Evolutionary conservation across 1,140 invertebrate species (phyloP).

Genomic region (Trachelipus rathkii): DNA sequence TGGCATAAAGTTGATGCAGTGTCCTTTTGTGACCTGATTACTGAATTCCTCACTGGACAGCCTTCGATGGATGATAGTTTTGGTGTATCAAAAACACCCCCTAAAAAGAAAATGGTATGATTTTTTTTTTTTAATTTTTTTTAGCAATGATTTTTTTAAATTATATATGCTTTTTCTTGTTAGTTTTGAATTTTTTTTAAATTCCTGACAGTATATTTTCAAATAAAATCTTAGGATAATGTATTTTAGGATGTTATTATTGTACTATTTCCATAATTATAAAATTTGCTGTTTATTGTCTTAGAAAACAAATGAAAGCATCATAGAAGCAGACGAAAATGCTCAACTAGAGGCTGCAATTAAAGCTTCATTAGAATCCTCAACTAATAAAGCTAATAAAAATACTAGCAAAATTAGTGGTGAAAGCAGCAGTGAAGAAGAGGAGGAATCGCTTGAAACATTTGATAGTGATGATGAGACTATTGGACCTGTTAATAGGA

Average conservation of each 20-base stretch:
- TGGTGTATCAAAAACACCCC: conserved; percentile 21
- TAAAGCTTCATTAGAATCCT: conserved; percentile 50
- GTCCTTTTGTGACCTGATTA: conserved; percentile 55
- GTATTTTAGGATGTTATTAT: too few species aligned
- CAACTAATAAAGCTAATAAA: conserved; percentile 18
- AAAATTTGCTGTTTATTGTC: background rate
- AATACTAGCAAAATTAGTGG: conserved; percentile 22
- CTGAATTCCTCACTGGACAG: conserved; percentile 46
- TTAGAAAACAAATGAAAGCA: conserved; percentile 42
- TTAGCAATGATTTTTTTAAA: too few species aligned
- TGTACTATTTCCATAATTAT: too few species aligned
- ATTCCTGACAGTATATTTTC: too few species aligned
- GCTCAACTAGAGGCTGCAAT: conserved; percentile 55
- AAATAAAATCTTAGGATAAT: too few species aligned
- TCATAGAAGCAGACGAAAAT: conserved; percentile 54
- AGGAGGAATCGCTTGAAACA: conserved; percentile 50
- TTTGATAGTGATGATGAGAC: conserved; percentile 46
- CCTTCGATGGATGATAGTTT: conserved; percentile 35
- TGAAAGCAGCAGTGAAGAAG: conserved; percentile 31
- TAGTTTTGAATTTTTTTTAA: too few species aligned
- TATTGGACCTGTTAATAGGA: conserved; percentile 14
- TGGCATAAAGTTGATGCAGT: conserved; percentile 57
- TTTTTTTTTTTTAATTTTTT: conserved; percentile 6
- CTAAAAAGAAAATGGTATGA: conserved; percentile 16
- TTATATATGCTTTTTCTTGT: too few species aligned